Evolutionary conservation across 2,113 vertebrate genomes (phyloP).

Genomic region (Delphinapterus leucas): DNA sequence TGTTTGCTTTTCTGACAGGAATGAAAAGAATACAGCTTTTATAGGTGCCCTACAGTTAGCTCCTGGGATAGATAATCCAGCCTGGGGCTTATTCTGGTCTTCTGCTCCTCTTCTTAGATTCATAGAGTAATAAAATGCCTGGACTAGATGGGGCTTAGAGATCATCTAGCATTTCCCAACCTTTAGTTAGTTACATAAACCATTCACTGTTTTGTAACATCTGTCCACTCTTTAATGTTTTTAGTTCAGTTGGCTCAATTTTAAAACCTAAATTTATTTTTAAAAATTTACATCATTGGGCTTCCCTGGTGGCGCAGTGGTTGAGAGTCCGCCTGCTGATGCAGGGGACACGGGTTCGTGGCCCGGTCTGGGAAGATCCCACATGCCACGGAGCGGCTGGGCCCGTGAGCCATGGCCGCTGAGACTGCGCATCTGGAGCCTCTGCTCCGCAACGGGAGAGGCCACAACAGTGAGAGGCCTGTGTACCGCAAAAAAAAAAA

Average conservation of each 20-base stretch:
- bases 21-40: background rate
- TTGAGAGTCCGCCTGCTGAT: too few relatives aligned
- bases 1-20: background rate
- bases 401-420: too few relatives aligned
- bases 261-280: constrained; percentile 16
- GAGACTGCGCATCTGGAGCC: too few relatives aligned
- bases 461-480: too few relatives aligned
- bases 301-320: too few relatives aligned
- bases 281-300: background rate
- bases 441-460: too few relatives aligned
- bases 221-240: background rate
- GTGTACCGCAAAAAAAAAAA: too few relatives aligned
- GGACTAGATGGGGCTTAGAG: background rate
- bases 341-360: too few relatives aligned
- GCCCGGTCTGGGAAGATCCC: too few relatives aligned
- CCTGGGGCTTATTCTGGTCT: background rate
- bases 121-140: background rate
- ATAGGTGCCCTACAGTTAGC: background rate
- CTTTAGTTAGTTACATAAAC: background rate
- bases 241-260: constrained; percentile 16
- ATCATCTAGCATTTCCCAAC: constrained; percentile 8
- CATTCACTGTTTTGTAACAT: background rate
- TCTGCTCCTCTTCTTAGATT: background rate
- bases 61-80: background rate
- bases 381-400: too few relatives aligned